Evolutionary conservation across 2,113 vertebrate genomes (phyloP).

Genomic region (Cephalopholis sonnerati): DNA sequence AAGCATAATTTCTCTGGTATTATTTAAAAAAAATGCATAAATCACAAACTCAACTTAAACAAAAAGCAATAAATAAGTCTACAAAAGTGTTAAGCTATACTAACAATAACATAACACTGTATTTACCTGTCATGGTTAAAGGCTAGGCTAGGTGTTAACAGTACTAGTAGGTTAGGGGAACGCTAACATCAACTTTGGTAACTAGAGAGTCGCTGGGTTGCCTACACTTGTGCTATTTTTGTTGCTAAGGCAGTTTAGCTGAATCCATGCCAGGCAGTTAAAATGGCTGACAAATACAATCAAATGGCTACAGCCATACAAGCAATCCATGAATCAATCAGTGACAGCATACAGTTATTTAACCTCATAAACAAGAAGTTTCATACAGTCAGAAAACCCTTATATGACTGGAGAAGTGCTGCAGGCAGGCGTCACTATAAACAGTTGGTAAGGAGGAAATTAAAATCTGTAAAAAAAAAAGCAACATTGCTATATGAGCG

Average conservation of each 20-base stretch:
- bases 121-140: slow-evolving; percentile 71
- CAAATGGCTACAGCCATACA: slow-evolving; percentile 38
- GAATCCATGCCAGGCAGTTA: slow-evolving; percentile 23
- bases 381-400: neutral
- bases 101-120: slow-evolving; percentile 56
- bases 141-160: slow-evolving; percentile 74
- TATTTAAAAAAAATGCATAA: slow-evolving; percentile 42
- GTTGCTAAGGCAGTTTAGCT: slow-evolving; percentile 14
- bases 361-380: slow-evolving; percentile 10
- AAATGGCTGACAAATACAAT: slow-evolving; percentile 55
- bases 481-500: neutral
- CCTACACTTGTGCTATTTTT: slow-evolving; percentile 32
- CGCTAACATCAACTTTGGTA: slow-evolving; percentile 79
- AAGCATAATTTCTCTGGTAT: slow-evolving; percentile 65
- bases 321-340: slow-evolving; percentile 26
- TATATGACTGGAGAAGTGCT: slow-evolving; percentile 21
- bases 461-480: neutral
- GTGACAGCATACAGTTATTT: slow-evolving; percentile 25
- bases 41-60: slow-evolving; percentile 48
- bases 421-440: neutral
- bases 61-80: slow-evolving; percentile 82
- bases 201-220: slow-evolving; percentile 56
- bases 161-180: slow-evolving; percentile 65
- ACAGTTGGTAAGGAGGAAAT: neutral
- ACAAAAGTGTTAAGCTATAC: slow-evolving; percentile 65